Conservation (phyloP, 2,797 vertebrate species). For the Enoplosus armatus region DNA sequence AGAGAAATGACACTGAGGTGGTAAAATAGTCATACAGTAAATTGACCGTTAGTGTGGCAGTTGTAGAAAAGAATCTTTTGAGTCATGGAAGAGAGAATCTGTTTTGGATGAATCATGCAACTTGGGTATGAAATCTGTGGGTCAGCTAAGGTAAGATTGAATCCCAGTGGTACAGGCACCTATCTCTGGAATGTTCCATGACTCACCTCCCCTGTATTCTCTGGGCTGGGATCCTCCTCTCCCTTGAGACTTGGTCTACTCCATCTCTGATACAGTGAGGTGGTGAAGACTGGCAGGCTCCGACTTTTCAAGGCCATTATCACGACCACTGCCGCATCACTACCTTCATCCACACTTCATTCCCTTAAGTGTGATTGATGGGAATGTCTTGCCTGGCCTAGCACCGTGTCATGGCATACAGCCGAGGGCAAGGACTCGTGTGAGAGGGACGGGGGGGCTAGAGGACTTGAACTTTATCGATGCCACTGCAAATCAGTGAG, state of each 20-base stretch:
- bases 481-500: slow-evolving; percentile 68
- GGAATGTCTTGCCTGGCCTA: slow-evolving; percentile 56
- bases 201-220: slow-evolving; percentile 57
- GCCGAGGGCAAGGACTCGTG: slow-evolving; percentile 67
- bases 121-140: slow-evolving; percentile 24
- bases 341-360: slow-evolving; percentile 68
- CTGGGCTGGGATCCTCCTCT: slow-evolving; percentile 38
- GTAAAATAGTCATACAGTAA: neutral
- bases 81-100: slow-evolving; percentile 20
- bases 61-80: neutral
- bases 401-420: slow-evolving; percentile 53
- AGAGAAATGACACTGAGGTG: neutral
- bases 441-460: slow-evolving; percentile 21
- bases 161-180: slow-evolving; percentile 16
- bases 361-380: slow-evolving; percentile 77
- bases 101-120: slow-evolving; percentile 10
- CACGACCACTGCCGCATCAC: slow-evolving; percentile 58
- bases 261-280: slow-evolving; percentile 46
- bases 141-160: slow-evolving; percentile 40
- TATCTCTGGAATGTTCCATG: slow-evolving; percentile 71
- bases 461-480: slow-evolving; percentile 66
- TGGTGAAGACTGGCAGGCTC: slow-evolving; percentile 58
- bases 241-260: slow-evolving; percentile 27
- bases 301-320: slow-evolving; percentile 68
- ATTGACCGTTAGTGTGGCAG: neutral